phyloP scores from a whole-genome alignment of 2,113 vertebrate species.

The Pangasianodon hypophthalmus region DNA sequence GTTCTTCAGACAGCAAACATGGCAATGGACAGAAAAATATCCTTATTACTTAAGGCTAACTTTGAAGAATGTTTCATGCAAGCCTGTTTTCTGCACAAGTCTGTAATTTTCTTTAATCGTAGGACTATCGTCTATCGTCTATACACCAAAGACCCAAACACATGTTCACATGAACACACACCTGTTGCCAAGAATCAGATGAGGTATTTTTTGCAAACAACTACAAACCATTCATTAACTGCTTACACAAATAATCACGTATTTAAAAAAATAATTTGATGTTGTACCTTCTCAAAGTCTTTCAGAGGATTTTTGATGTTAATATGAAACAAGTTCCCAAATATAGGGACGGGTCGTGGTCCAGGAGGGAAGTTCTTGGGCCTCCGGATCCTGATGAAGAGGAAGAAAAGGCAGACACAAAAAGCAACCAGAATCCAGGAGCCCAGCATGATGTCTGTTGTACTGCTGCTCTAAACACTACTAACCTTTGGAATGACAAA shows the following conservation, averaged over 20 bases:
- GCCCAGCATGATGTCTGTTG: constrained; percentile 60
- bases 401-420: constrained; percentile 57
- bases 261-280: background rate
- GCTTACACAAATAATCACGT: background rate
- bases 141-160: too few relatives aligned
- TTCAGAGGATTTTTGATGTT: constrained; percentile 65
- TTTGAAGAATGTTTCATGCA: background rate
- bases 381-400: constrained; percentile 59
- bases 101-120: too few relatives aligned
- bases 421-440: constrained; percentile 60
- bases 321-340: constrained; percentile 70
- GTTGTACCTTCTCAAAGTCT: constrained; percentile 69
- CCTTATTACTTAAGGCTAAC: background rate
- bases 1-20: background rate
- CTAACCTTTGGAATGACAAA: background rate
- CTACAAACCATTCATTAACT: background rate
- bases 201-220: background rate
- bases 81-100: too few relatives aligned
- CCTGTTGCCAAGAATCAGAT: background rate
- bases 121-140: too few relatives aligned
- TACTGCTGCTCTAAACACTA: background rate
- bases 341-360: constrained; percentile 62
- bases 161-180: too few relatives aligned
- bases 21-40: background rate
- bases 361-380: constrained; percentile 75